These are phyloP conservation scores for Varanus salvator DNA, from an alignment of 2,113 vertebrate species.

Conservation along the genomic window DNA sequence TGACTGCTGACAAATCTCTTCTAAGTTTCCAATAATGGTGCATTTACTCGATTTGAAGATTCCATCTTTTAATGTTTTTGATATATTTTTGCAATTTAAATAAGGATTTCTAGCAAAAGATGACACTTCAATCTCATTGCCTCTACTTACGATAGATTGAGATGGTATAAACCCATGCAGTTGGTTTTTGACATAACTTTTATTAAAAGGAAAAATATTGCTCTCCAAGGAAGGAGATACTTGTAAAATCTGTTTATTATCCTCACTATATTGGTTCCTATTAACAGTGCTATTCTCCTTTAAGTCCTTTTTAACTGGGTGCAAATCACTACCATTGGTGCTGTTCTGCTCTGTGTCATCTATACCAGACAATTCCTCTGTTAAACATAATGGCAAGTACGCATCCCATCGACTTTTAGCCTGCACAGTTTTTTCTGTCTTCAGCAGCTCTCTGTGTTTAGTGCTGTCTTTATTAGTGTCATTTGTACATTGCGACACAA, in stretches of 20 bases:
- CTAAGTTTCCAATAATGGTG: not conserved
- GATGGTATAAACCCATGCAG: constrained; percentile 18
- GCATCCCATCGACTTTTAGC: constrained; percentile 58
- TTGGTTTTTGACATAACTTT: not conserved
- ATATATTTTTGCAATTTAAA: constrained; percentile 9
- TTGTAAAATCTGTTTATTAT: constrained; percentile 29
- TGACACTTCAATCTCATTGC: not conserved
- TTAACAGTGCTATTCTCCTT: not conserved
- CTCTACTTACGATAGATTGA: not conserved
- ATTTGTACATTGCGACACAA: not conserved
- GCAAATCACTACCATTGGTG: constrained; percentile 17
- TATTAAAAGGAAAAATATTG: not conserved
- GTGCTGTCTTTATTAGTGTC: not conserved
- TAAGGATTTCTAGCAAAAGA: not conserved
- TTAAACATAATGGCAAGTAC: constrained; percentile 41
- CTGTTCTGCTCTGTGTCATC: constrained; percentile 1
- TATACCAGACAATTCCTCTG: not conserved
- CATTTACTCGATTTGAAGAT: not conserved
- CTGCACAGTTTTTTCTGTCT: not conserved
- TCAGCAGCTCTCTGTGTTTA: not conserved
- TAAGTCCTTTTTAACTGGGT: constrained; percentile 10
- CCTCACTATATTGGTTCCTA: not conserved
- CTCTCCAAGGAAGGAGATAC: constrained; percentile 21
- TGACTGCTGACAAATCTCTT: not conserved
- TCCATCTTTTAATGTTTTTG: not conserved